Percentiles rank a stretch among this genome's conserved stretches.
Conservation (phyloP, 2,888 invertebrate genomes). For the Ornithoptera alexandrae region DNA sequence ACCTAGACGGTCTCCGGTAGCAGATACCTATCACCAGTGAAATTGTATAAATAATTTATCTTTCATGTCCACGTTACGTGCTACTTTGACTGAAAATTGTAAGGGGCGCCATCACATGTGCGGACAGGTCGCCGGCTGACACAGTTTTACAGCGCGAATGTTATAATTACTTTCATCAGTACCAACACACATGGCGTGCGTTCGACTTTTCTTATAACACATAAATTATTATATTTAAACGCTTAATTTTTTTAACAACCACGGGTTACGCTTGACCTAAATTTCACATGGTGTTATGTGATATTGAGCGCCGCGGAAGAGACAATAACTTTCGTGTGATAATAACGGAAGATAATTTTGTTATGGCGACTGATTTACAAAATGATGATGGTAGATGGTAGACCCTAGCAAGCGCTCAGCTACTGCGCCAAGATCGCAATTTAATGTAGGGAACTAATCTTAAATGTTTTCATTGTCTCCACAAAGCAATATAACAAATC, state of each 20-base stretch:
- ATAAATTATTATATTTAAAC: constrained; percentile 2
- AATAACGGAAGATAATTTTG: too few species aligned
- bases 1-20: too few species aligned
- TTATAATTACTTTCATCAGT: constrained; percentile 59
- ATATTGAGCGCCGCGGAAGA: too few species aligned
- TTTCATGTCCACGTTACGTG: neutral
- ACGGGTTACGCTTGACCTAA: neutral
- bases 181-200: constrained; percentile 34
- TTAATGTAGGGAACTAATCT: too few species aligned
- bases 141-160: constrained; percentile 58
- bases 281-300: neutral
- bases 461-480: too few species aligned
- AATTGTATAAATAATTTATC: neutral
- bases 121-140: constrained; percentile 59
- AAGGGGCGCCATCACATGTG: constrained; percentile 39
- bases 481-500: too few species aligned
- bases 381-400: too few species aligned
- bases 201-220: constrained; percentile 30
- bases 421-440: too few species aligned
- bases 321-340: too few species aligned
- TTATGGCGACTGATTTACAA: too few species aligned
- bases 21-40: neutral
- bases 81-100: constrained; percentile 25
- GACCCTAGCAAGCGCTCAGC: too few species aligned
- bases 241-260: neutral